Percentiles rank a stretch among this genome's conserved stretches.
These are phyloP conservation scores for Adineta ricciae DNA, from an alignment of 2,888 invertebrate genomes.

Conservation along the genomic window DNA sequence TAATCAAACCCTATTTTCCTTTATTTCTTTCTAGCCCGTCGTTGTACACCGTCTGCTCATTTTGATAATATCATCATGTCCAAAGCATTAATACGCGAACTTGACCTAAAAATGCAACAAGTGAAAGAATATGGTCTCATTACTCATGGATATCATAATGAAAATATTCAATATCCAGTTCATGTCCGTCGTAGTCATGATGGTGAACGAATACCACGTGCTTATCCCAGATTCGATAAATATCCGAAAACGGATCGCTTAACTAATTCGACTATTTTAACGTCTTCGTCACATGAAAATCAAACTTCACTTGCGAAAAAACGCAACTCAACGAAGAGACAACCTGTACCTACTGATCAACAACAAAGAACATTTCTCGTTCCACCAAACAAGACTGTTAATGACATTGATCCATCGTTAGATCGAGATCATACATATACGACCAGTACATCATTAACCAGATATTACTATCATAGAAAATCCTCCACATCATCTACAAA, in stretches of 20 bases:
- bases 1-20: no score
- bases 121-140: not conserved
- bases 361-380: not conserved
- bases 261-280: not conserved
- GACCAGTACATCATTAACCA: no score
- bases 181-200: constrained; percentile 13
- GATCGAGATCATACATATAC: not conserved
- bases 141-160: not conserved
- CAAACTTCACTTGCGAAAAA: not conserved
- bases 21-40: not conserved
- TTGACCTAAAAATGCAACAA: not conserved
- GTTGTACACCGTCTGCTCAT: not conserved
- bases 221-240: not conserved
- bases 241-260: not conserved
- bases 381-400: not conserved
- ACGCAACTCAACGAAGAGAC: not conserved
- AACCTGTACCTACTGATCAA: not conserved
- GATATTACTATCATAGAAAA: not conserved
- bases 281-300: not conserved
- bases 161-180: not conserved
- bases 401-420: not conserved
- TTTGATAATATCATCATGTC: not conserved
- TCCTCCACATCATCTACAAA: not conserved
- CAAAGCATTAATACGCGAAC: not conserved
- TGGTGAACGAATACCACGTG: not conserved